Evolutionary conservation across 2,797 vertebrate species (phyloP).

Genomic region (Alauda arvensis): DNA sequence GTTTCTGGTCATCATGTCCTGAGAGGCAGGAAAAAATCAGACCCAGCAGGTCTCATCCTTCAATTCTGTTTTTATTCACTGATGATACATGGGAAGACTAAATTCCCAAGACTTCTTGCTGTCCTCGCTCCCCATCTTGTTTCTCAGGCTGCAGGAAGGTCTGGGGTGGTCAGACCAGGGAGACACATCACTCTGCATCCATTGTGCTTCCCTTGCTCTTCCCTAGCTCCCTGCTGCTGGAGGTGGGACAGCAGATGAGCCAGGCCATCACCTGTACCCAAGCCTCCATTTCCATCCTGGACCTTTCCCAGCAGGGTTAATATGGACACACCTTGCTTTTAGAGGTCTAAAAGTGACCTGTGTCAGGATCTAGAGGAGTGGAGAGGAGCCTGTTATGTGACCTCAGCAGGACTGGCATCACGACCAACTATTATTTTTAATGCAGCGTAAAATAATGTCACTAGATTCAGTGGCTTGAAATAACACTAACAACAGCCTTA

Average conservation of each 20-base stretch:
- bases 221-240: neutral
- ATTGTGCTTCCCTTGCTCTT: neutral
- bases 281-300: neutral
- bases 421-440: neutral
- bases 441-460: neutral
- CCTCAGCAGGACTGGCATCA: neutral
- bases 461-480: neutral
- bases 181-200: neutral
- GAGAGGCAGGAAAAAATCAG: neutral
- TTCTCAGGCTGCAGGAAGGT: neutral
- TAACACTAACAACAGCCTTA: neutral
- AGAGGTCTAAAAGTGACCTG: neutral
- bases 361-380: neutral
- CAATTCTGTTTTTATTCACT: neutral
- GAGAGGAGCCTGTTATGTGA: neutral
- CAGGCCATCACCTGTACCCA: rapidly evolving
- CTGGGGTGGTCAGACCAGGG: neutral
- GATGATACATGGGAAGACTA: neutral
- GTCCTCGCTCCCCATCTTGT: neutral
- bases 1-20: neutral
- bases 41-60: neutral
- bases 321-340: rapidly evolving
- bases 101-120: neutral
- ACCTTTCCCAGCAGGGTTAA: neutral
- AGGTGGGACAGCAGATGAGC: neutral